A percentile compares a stretch with the other conserved stretches of the same genome.
Conservation (phyloP, 2,113 vertebrate species). For the Ceyx margarethae region DNA sequence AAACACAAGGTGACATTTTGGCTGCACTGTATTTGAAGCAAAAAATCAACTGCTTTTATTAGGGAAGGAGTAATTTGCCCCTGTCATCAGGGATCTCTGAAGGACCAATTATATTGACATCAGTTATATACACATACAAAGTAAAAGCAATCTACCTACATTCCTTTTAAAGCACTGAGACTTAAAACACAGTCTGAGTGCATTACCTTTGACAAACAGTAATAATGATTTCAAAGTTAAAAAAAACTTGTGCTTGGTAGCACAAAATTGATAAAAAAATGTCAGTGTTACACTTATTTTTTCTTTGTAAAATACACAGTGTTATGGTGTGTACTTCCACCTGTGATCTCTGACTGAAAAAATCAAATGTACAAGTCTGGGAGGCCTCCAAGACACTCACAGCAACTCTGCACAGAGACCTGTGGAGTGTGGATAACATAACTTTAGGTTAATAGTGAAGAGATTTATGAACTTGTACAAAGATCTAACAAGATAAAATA, state of each 20-base stretch:
- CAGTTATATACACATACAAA: neutral
- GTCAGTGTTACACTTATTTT: neutral
- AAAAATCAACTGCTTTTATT: neutral
- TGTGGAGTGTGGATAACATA: neutral
- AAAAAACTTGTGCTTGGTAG: neutral
- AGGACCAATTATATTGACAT: neutral
- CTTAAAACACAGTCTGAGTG: neutral
- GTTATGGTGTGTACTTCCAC: neutral
- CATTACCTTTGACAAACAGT: neutral
- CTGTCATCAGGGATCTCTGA: neutral
- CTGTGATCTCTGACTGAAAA: neutral
- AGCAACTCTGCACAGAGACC: neutral
- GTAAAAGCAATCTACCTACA: neutral
- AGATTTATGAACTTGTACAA: neutral
- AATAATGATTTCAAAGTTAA: neutral
- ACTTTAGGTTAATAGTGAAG: neutral
- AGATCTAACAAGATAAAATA: neutral
- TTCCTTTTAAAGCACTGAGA: neutral
- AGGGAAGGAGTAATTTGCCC: neutral
- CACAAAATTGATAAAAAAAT: neutral
- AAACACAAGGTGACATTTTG: neutral
- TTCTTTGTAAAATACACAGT: neutral
- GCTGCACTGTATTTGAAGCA: neutral
- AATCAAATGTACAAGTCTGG: neutral
- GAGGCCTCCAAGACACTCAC: neutral